These are phyloP conservation scores for Eulemur rufifrons DNA, from an alignment of 2,113 vertebrate genomes.

Conservation along the genomic window DNA sequence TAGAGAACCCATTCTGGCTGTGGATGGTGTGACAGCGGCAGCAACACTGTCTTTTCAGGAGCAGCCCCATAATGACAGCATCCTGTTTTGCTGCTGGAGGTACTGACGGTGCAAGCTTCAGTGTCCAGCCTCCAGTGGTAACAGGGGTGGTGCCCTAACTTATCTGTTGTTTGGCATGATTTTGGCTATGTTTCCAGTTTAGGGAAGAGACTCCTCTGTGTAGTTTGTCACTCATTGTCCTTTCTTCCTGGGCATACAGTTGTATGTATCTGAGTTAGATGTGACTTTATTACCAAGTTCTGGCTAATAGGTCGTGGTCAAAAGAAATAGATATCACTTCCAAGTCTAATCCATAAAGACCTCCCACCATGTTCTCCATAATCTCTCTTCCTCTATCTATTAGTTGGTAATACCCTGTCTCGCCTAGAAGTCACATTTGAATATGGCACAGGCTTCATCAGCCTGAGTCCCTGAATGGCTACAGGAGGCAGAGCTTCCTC, in stretches of 20 bases:
- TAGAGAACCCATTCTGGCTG: background rate
- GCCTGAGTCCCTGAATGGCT: background rate
- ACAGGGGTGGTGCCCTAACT: background rate
- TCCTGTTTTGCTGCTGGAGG: background rate
- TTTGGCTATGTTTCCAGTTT: background rate
- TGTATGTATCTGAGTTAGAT: background rate
- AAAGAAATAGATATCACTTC: background rate
- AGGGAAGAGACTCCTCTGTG: background rate
- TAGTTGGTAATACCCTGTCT: background rate
- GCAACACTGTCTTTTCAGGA: background rate
- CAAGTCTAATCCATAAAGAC: background rate
- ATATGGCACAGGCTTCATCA: background rate
- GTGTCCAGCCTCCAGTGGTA: background rate
- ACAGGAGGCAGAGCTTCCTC: background rate
- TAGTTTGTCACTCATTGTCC: background rate
- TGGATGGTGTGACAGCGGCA: background rate
- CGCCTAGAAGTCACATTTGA: background rate
- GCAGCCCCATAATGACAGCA: background rate
- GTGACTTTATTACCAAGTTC: background rate
- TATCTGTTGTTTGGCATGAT: background rate
- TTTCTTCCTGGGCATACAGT: background rate
- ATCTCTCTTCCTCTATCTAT: background rate
- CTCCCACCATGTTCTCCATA: background rate
- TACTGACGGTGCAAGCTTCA: background rate
- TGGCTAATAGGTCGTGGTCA: background rate